Conservation (phyloP, 2,888 invertebrate genomes). For the Limnephilus rhombicus region DNA sequence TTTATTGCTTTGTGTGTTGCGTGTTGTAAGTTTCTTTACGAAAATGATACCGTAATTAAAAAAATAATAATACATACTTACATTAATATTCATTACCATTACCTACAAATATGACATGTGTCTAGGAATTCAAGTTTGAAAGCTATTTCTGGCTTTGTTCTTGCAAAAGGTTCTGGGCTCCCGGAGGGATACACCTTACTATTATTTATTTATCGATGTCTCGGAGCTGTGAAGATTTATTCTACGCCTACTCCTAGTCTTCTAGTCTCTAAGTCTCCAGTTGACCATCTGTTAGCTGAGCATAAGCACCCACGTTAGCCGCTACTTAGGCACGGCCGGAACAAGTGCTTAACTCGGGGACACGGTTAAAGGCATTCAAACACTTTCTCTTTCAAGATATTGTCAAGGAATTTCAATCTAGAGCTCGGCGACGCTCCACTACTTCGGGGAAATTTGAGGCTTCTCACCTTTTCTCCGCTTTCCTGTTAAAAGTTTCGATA, state of each 20-base stretch:
- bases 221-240: constrained; percentile 26
- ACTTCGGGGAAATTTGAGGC: constrained; percentile 20
- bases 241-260: constrained; percentile 5
- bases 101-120: too few relatives aligned
- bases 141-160: neutral
- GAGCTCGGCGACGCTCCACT: constrained; percentile 21
- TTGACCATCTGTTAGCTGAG: constrained; percentile 7
- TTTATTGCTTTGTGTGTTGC: neutral
- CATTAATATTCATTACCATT: too few relatives aligned
- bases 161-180: neutral
- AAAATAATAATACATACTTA: too few relatives aligned
- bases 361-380: constrained; percentile 20
- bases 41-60: neutral
- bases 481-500: constrained; percentile 39
- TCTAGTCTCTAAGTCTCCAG: neutral
- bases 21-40: neutral
- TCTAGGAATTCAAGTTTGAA: neutral
- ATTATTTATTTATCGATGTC: constrained; percentile 15
- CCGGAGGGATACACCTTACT: neutral
- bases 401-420: constrained; percentile 35
- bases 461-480: constrained; percentile 10
- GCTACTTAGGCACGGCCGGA: neutral
- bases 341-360: constrained; percentile 26
- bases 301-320: neutral
- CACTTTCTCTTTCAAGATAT: constrained; percentile 45